Evolutionary conservation across 2,888 invertebrate genomes (phyloP), one percentile per base, ranked within the genome.

Genomic region (Apamea crenata): DNA sequence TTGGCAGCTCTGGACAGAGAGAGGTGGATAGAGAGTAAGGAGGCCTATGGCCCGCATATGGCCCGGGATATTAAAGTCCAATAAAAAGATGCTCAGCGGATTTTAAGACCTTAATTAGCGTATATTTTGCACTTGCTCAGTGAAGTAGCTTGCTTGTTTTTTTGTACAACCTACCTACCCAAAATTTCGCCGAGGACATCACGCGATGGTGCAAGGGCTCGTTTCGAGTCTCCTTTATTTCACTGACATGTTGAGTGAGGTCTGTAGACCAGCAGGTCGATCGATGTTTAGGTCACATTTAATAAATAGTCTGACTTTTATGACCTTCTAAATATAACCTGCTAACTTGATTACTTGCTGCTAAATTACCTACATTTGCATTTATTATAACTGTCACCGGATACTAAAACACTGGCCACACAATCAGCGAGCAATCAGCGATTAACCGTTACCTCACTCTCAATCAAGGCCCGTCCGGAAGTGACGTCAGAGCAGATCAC

Each of bases 401-500:
- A 78, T 82, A 74, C 74, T 85, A 74, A 86, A 86, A 86, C 67
- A 85, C 81, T 73, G 82, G 75, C 80, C 77, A 80, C 78, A 81
- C 67, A 86, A 88, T 91, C 88, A 82, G 77, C 59, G 74, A 80
- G 83, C 87, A 89, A 92, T 91, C 90, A 90, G 86, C 80, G 88
- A 89, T 91, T 87, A 91, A 92, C 93, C 90, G 93, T 92, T 93
- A 93, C 85, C 86, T 87, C 82, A 87, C 83, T 84, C 84, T 84
- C 83, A 84, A 89, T 88, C 90, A 88, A 91, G 92, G 92, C 86
- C 88, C 77, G 89, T 88, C 92, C 94, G 95, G 95, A 95, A 92
- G 91, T 94, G 93, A 93, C 92, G 90, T 93, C 91, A 91, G 83
- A 86, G 88, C 89, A 92, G 91, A 91, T 92, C 90, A 89, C 84